Conservation (phyloP, 2,888 invertebrate species). For the Odontocerum albicorne region DNA sequence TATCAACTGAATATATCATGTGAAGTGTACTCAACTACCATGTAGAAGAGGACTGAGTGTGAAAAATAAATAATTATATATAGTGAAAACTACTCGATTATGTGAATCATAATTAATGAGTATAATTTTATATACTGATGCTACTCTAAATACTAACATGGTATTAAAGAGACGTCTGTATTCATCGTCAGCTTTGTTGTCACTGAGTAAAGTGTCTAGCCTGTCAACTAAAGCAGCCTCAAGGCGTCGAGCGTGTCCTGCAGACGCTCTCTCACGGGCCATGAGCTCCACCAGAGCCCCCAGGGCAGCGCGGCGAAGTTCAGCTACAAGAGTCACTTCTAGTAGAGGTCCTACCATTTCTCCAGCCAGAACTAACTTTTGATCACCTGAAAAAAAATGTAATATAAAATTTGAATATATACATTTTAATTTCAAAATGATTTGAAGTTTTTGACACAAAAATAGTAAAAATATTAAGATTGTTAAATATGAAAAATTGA, state of each 20-base stretch:
- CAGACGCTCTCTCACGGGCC: slow-evolving; percentile 83
- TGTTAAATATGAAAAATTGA: too few species aligned
- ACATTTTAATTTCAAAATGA: too few species aligned
- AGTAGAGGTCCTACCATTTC: slow-evolving; percentile 92
- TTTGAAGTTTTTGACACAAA: too few species aligned
- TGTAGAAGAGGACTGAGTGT: too few species aligned
- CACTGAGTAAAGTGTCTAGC: slow-evolving; percentile 87
- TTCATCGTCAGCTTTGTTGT: slow-evolving; percentile 92
- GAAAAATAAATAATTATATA: too few species aligned
- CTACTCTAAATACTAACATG: slow-evolving; percentile 91
- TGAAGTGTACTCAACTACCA: too few species aligned
- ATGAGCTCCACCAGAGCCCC: slow-evolving; percentile 95
- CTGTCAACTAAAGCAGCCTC: slow-evolving; percentile 94
- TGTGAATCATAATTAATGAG: too few species aligned
- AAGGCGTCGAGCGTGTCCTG: slow-evolving; percentile 87
- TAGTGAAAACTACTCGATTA: too few species aligned
- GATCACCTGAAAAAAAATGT: slow-evolving; percentile 60
- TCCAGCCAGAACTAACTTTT: slow-evolving; percentile 87
- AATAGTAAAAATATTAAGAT: too few species aligned
- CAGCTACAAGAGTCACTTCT: slow-evolving; percentile 89
- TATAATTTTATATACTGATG: too few species aligned
- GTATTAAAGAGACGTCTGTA: slow-evolving; percentile 92
- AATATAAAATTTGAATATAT: not conserved
- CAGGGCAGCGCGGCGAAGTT: slow-evolving; percentile 85
- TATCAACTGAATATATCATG: too few species aligned